Evolutionary conservation across 2,113 vertebrate species (phyloP).

Genomic region (Gobiocypris rarus): DNA sequence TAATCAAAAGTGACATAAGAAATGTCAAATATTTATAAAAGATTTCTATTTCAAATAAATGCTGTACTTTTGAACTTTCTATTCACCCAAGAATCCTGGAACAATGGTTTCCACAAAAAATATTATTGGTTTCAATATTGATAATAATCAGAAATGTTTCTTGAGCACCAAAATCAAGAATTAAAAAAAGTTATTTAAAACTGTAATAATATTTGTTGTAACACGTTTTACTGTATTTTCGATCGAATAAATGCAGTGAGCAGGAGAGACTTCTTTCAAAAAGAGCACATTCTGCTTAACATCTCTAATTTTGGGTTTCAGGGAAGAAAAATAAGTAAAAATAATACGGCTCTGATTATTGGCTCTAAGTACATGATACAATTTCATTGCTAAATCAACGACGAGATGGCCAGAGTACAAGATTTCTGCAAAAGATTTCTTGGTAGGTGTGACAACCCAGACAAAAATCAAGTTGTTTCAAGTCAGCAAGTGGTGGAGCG

Average conservation of each 20-base stretch:
- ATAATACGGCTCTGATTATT: background rate
- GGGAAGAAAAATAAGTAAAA: too few relatives aligned
- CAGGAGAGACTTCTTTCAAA: too few relatives aligned
- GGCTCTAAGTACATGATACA: background rate
- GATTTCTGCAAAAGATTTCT: background rate
- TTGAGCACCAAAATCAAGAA: background rate
- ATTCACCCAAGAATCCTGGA: too few relatives aligned
- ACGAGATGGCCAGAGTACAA: background rate
- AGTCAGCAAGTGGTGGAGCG: background rate
- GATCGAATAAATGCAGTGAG: background rate
- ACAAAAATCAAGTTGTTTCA: slow-evolving; percentile 1
- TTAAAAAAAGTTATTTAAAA: background rate
- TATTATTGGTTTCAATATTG: too few relatives aligned
- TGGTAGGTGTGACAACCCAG: background rate
- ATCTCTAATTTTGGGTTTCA: background rate
- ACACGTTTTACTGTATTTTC: background rate
- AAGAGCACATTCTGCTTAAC: background rate
- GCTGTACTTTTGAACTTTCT: too few relatives aligned
- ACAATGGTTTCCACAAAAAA: background rate
- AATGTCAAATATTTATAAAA: too few relatives aligned
- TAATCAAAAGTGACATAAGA: too few relatives aligned
- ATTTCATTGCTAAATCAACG: background rate
- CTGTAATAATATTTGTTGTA: background rate
- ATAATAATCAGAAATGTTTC: too few relatives aligned
- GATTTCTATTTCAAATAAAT: too few relatives aligned